phyloP scores from a whole-genome alignment of 2,797 vertebrate species.

The Hoplostethus atlanticus region DNA sequence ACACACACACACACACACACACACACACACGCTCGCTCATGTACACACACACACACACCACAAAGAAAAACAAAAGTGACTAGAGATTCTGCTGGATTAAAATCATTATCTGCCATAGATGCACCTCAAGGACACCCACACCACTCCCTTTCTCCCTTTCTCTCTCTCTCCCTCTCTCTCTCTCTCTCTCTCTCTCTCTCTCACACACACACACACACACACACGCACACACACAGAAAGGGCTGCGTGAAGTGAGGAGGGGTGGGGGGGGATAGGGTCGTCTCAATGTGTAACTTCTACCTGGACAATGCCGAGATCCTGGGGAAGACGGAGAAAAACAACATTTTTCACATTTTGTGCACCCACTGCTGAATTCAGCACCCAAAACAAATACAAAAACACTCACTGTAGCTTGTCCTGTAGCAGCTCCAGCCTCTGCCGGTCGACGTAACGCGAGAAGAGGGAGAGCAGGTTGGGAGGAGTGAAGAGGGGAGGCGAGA shows the following conservation, averaged over 20 bases:
- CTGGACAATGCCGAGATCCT: slow-evolving; percentile 85
- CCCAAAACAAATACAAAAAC: not conserved
- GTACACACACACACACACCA: slow-evolving; percentile 49
- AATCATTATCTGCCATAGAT: slow-evolving; percentile 63
- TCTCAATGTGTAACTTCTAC: slow-evolving; percentile 80
- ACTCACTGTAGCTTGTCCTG: slow-evolving; percentile 95
- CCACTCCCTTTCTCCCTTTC: slow-evolving; percentile 11
- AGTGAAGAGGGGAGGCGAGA: slow-evolving; percentile 90
- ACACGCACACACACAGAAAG: slow-evolving; percentile 30
- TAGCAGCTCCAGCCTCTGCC: slow-evolving; percentile 91
- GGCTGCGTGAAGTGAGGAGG: slow-evolving; percentile 48
- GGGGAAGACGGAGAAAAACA: slow-evolving; percentile 5
- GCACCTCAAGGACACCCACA: slow-evolving; percentile 20
- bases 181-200: slow-evolving; percentile 8
- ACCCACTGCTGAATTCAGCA: too few relatives aligned
- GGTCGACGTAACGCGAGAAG: slow-evolving; percentile 94
- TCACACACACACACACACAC: not conserved
- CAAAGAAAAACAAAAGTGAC: slow-evolving; percentile 68
- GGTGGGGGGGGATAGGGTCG: slow-evolving; percentile 2
- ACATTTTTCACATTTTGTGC: too few relatives aligned
- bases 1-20: slow-evolving; percentile 17
- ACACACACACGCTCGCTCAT: slow-evolving; percentile 37
- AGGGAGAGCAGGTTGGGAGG: slow-evolving; percentile 92
- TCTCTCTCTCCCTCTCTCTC: slow-evolving; percentile 9
- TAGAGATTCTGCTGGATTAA: slow-evolving; percentile 75